Evolutionary conservation across 2,888 invertebrate genomes (phyloP).

Genomic region (Alsophila aescularia): DNA sequence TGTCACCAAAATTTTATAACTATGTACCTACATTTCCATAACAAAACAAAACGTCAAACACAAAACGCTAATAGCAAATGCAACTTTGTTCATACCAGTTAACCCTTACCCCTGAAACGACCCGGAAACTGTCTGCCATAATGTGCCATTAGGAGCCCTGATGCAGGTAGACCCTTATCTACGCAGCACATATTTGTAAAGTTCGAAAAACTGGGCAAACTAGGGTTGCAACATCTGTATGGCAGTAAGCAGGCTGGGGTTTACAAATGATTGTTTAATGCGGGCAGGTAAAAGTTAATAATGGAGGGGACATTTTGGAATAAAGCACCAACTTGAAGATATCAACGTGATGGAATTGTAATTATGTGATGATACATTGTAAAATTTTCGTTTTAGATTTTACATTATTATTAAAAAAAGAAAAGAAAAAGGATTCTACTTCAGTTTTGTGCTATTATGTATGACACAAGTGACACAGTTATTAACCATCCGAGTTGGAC

Average conservation of each 20-base stretch:
- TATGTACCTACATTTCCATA: too few relatives aligned
- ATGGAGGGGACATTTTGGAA: conserved; percentile 1
- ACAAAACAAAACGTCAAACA: conserved; percentile 26
- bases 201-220: conserved; percentile 55
- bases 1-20: too few relatives aligned
- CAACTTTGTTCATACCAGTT: conserved; percentile 37
- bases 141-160: conserved; percentile 72
- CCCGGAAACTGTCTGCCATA: conserved; percentile 63
- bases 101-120: conserved; percentile 31
- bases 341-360: too few relatives aligned
- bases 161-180: conserved; percentile 80
- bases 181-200: conserved; percentile 42
- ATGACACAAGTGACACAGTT: too few relatives aligned
- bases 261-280: conserved; percentile 36
- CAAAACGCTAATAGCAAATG: conserved; percentile 35
- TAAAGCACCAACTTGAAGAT: too few relatives aligned
- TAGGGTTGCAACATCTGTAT: conserved; percentile 38
- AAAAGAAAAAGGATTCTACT: too few relatives aligned
- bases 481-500: too few relatives aligned
- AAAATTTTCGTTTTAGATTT: too few relatives aligned
- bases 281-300: conserved; percentile 18
- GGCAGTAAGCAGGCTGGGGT: conserved; percentile 19
- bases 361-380: too few relatives aligned
- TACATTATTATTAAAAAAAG: too few relatives aligned
- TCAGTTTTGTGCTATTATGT: too few relatives aligned